These are phyloP conservation scores for Priocnemis perturbator DNA, from an alignment of 2,888 invertebrate species.

Conservation along the genomic window DNA sequence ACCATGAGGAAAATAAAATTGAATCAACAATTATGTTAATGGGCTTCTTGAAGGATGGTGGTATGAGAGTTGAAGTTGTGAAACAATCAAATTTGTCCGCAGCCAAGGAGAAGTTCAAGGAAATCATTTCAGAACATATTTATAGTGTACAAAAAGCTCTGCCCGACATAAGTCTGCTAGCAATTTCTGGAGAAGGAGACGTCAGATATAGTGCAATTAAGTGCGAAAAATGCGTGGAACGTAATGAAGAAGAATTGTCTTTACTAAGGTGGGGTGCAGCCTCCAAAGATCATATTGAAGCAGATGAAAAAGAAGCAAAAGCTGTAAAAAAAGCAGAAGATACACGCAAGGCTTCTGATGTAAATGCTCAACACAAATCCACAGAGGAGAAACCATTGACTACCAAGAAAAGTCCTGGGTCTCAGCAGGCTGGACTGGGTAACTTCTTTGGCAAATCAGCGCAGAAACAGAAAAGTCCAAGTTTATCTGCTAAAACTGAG, in stretches of 20 bases:
- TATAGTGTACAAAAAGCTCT: conserved; percentile 73
- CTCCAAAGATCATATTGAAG: conserved; percentile 10
- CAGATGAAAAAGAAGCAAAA: conserved; percentile 19
- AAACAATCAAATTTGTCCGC: conserved; percentile 62
- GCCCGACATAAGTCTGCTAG: conserved; percentile 62
- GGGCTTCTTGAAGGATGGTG: conserved; percentile 65
- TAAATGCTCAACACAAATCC: conserved; percentile 21
- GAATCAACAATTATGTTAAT: conserved; percentile 69
- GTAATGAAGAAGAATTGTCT: conserved; percentile 55
- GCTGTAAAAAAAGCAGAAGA: conserved; percentile 28
- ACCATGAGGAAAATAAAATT: conserved; percentile 56
- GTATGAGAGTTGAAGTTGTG: conserved; percentile 70
- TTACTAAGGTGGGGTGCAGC: conserved; percentile 54
- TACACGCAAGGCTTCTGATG: neutral
- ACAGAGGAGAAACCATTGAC: conserved; percentile 40
- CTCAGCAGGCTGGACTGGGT: conserved; percentile 54
- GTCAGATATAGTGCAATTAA: conserved; percentile 65
- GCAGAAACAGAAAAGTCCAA: conserved; percentile 41
- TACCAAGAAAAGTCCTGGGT: conserved; percentile 38
- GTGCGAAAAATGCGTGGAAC: conserved; percentile 49
- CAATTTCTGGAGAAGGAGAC: conserved; percentile 61
- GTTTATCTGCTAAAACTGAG: neutral
- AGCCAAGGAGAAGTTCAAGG: conserved; percentile 66
- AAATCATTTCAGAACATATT: conserved; percentile 72
- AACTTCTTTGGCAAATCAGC: conserved; percentile 63